These are phyloP conservation scores for Centruroides sculpturatus DNA, from an alignment of 1,140 invertebrate genomes.

Conservation along the genomic window DNA sequence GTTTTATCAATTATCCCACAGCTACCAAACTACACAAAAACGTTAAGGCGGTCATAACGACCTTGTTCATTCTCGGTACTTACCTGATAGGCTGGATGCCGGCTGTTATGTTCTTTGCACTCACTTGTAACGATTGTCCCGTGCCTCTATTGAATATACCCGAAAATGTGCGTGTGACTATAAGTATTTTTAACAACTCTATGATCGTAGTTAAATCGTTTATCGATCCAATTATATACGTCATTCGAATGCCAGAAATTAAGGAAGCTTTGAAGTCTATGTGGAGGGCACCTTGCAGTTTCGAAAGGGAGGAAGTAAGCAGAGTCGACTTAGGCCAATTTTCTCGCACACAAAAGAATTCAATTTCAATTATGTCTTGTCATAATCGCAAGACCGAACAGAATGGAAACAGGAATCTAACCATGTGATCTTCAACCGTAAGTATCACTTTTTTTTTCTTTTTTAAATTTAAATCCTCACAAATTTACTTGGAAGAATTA, in stretches of 20 bases:
- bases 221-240: slow-evolving; percentile 52
- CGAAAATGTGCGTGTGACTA: not conserved
- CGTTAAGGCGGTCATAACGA: slow-evolving; percentile 48
- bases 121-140: slow-evolving; percentile 38
- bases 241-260: slow-evolving; percentile 47
- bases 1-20: not conserved
- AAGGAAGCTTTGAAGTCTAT: slow-evolving; percentile 16
- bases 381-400: no score
- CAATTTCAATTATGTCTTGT: no score
- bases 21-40: slow-evolving; percentile 20
- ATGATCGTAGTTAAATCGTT: slow-evolving; percentile 47
- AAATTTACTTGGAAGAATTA: no score
- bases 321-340: no score
- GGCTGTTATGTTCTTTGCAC: slow-evolving; percentile 36
- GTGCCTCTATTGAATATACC: slow-evolving; percentile 4
- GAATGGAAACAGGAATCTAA: no score
- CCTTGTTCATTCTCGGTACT: slow-evolving; percentile 48
- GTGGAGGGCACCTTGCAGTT: slow-evolving; percentile 5
- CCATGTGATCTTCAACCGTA: no score
- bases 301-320: not conserved
- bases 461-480: no score
- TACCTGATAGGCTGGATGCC: slow-evolving; percentile 50
- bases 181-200: slow-evolving; percentile 18
- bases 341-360: no score
- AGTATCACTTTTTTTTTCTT: no score